Evolutionary conservation across 2,888 invertebrate species (phyloP).

Genomic region (Orthosia gothica): DNA sequence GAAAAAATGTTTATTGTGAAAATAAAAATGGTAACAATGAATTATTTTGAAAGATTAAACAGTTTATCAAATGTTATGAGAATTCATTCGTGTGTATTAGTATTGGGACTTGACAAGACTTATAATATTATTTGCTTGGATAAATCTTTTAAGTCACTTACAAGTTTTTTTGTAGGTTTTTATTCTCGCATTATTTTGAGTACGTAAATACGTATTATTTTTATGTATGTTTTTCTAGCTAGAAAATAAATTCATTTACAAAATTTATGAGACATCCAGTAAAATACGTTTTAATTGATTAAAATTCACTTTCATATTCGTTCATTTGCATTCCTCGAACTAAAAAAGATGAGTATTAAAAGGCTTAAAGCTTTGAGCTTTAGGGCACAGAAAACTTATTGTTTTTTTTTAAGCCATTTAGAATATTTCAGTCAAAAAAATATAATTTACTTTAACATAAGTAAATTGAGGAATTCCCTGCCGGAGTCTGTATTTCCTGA

Average conservation of each 20-base stretch:
- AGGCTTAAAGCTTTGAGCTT: too few species aligned
- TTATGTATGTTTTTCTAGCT: not conserved
- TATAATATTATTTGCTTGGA: not conserved
- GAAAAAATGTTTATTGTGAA: constrained; percentile 11
- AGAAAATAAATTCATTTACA: not conserved
- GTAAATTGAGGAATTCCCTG: too few species aligned
- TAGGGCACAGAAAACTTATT: too few species aligned
- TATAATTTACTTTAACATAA: too few species aligned
- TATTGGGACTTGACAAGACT: not conserved
- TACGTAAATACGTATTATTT: not conserved
- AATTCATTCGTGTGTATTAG: not conserved
- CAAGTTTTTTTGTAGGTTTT: not conserved
- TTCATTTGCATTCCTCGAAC: too few species aligned
- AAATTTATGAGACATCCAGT: too few species aligned
- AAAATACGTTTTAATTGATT: too few species aligned
- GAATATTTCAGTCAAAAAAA: too few species aligned
- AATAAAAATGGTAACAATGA: constrained; percentile 1
- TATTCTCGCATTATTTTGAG: not conserved
- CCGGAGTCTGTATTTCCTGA: too few species aligned
- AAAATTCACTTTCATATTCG: too few species aligned
- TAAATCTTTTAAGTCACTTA: constrained; percentile 13
- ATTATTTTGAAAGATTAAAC: constrained; percentile 7
- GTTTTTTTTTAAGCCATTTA: too few species aligned
- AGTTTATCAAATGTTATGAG: not conserved
- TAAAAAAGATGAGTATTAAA: too few species aligned